Evolutionary conservation across 2,113 vertebrate genomes (phyloP).

Genomic region (Petrocephalus microphthalmus): DNA sequence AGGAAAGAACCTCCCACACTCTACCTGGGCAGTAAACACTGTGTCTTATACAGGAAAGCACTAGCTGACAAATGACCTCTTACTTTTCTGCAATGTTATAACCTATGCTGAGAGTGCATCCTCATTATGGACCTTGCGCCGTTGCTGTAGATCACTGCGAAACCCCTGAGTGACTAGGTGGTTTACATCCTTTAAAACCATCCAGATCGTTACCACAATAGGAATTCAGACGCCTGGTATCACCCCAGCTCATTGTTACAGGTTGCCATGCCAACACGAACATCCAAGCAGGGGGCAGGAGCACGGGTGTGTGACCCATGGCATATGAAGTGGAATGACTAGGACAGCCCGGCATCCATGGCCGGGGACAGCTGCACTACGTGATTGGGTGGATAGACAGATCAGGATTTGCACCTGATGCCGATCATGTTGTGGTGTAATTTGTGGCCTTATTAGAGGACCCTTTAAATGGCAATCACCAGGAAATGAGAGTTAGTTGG

Average conservation of each 20-base stretch:
- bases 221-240: not conserved
- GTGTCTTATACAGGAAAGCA: not conserved
- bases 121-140: not conserved
- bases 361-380: not conserved
- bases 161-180: not conserved
- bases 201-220: not conserved
- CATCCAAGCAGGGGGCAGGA: not conserved
- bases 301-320: not conserved
- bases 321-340: not conserved
- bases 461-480: not conserved
- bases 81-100: not conserved
- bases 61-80: not conserved
- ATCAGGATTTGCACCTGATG: not conserved
- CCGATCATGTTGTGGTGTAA: not conserved
- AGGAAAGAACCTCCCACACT: not conserved
- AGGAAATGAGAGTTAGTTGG: not conserved
- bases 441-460: not conserved
- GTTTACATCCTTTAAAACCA: not conserved
- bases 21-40: not conserved
- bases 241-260: not conserved
- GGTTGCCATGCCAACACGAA: not conserved
- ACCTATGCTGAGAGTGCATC: not conserved
- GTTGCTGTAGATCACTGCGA: not conserved
- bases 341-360: not conserved
- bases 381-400: not conserved